These are phyloP conservation scores for Heteropelma amictum DNA, from an alignment of 2,888 invertebrate genomes.

Conservation along the genomic window DNA sequence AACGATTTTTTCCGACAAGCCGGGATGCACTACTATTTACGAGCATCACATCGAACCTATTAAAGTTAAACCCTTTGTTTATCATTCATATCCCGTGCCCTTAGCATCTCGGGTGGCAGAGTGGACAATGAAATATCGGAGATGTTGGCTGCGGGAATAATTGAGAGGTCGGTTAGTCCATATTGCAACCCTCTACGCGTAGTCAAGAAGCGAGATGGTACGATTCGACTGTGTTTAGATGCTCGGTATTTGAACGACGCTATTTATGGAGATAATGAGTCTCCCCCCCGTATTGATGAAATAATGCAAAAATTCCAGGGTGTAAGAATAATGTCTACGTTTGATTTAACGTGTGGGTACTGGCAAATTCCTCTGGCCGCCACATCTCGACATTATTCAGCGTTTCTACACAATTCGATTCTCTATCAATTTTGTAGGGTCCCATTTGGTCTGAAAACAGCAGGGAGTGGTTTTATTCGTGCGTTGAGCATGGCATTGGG, in stretches of 20 bases:
- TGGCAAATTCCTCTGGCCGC: neutral
- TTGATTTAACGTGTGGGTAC: neutral
- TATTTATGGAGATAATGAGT: conserved; percentile 64
- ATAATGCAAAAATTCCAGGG: neutral
- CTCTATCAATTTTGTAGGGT: conserved; percentile 55
- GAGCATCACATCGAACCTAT: conserved; percentile 60
- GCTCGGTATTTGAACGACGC: conserved; percentile 63
- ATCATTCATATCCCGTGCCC: conserved; percentile 65
- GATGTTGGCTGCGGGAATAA: conserved; percentile 63
- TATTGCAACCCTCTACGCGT: conserved; percentile 66
- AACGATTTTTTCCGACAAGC: conserved; percentile 56
- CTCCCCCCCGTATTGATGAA: conserved; percentile 50
- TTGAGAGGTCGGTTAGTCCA: conserved; percentile 61
- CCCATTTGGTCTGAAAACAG: neutral
- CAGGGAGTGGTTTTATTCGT: no score
- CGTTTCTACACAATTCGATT: neutral
- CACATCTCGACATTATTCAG: neutral
- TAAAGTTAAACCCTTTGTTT: conserved; percentile 54
- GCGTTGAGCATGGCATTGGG: conserved; percentile 60
- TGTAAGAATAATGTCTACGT: neutral
- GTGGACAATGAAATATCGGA: conserved; percentile 60
- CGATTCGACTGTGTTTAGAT: conserved; percentile 65
- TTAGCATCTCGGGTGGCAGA: conserved; percentile 59
- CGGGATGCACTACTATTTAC: conserved; percentile 59
- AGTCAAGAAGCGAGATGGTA: conserved; percentile 64